Base-by-base conservation (phyloP, 2,888 invertebrate genomes). In the Pseudanteris insignis region DNA sequence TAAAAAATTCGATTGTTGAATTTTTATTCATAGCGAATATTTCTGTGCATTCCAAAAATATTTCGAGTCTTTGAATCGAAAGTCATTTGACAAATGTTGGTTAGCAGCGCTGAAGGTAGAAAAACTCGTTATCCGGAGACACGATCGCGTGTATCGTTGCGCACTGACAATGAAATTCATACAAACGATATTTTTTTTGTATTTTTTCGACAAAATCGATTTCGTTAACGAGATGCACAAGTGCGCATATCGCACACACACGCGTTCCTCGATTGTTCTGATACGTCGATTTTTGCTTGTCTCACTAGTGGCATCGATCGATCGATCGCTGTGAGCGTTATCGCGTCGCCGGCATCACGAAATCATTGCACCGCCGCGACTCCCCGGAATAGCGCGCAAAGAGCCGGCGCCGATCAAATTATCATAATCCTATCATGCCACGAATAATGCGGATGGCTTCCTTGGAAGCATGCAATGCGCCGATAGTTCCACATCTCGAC, bases 391-490 rank as follows among this genome's bases (percentile, higher is more conserved):
- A 37, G 40, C 54, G 43, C 43, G 46, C 50, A 46, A 43, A 47
- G 36, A 28, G 55, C 44, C 33, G 33, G 47, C 46, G 47, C 63
- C 47, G 63, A 37, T 62, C 38, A 64, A 69, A 71, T 72, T 74
- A 74, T 74, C 71, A 69, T 75, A 72, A 75, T 74, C 71, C 70
- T 66, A 68, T 67, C 67, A 68, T 65, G 67, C 67, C 55, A 54
- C 61, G 69, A 70, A 74, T 73, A 73, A 73, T 67, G 65, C 69
- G 66, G 65, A 69, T 68, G 69, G 74, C 74, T 72, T 72, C 65
- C 57, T 64, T 57, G 58, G 64, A 59, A 66, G 57, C 63, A 51
- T 38, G 29, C 50, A 44, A 37, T 41, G 51, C 37, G 36, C 55
- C 37, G 48, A 41, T 28, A 66, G 64, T 66, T 68, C 64, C 64